Evolutionary conservation across 2,797 vertebrate genomes (phyloP).

Genomic region (Myotis pilosus): DNA sequence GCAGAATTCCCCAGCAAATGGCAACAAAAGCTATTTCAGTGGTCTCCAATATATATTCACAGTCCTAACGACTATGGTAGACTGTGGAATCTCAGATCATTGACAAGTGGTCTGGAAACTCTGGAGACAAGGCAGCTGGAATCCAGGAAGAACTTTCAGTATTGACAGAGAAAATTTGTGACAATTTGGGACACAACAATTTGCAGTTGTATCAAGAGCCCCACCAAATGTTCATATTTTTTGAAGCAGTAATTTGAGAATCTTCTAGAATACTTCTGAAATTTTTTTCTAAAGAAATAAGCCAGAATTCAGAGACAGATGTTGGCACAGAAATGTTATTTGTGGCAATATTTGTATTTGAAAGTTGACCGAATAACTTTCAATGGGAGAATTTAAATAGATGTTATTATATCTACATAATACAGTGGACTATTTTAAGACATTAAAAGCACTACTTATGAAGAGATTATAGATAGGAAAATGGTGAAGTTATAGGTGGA

Average conservation of each 20-base stretch:
- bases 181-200: background rate
- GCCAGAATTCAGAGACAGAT: conserved; percentile 44
- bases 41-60: background rate
- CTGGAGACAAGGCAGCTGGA: background rate
- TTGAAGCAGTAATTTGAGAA: conserved; percentile 24
- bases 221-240: background rate
- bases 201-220: background rate
- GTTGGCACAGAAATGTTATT: conserved; percentile 27
- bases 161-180: background rate
- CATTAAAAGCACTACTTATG: background rate
- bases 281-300: conserved; percentile 19
- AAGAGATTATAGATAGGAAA: background rate
- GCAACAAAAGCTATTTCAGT: background rate
- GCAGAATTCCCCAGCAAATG: background rate
- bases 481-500: background rate
- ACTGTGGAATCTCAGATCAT: background rate
- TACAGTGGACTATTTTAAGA: background rate
- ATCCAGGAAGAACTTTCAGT: background rate
- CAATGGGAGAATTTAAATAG: background rate
- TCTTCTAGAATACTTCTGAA: background rate
- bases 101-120: conserved; percentile 2
- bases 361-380: conserved; percentile 28
- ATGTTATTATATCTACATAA: background rate
- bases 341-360: conserved; percentile 29
- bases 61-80: background rate